Conservation (phyloP, 2,113 vertebrate species). For the Salvelinus sp. region DNA sequence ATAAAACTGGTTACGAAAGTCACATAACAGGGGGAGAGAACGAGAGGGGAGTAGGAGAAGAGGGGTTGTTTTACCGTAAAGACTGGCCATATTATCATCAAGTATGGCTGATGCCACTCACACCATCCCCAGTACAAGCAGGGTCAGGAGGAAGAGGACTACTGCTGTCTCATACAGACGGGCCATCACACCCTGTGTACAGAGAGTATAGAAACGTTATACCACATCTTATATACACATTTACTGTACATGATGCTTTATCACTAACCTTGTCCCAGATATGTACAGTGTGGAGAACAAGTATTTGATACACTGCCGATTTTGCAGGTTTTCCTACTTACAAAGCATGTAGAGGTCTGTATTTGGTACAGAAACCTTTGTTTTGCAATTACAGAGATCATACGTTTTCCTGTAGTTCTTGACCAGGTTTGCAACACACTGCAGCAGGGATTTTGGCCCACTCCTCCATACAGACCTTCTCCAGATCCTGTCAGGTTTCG, state of each 20-base stretch:
- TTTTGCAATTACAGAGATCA: too few relatives aligned
- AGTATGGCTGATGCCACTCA: slow-evolving; percentile 85
- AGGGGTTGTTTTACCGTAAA: slow-evolving; percentile 72
- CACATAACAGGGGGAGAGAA: neutral
- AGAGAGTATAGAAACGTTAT: neutral
- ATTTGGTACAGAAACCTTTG: too few relatives aligned
- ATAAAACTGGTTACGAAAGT: neutral
- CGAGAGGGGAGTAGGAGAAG: neutral
- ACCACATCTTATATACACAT: neutral
- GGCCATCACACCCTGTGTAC: slow-evolving; percentile 80
- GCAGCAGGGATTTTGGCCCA: too few relatives aligned
- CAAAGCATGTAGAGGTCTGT: too few relatives aligned
- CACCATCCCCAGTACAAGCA: slow-evolving; percentile 85
- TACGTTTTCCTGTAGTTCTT: too few relatives aligned
- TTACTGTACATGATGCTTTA: neutral
- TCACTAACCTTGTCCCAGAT: too few relatives aligned
- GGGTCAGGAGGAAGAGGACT: slow-evolving; percentile 80
- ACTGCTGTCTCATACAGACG: slow-evolving; percentile 85
- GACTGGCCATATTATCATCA: slow-evolving; percentile 69
- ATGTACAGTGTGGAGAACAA: too few relatives aligned
- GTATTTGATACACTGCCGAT: too few relatives aligned
- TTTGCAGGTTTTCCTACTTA: too few relatives aligned
- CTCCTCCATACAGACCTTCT: too few relatives aligned
- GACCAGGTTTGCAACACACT: too few relatives aligned
- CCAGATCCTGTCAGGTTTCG: too few relatives aligned